Evolutionary conservation across 2,888 invertebrate species (phyloP), one percentile per base, ranked within the genome.

Genomic region (Sthenelais limicola): DNA sequence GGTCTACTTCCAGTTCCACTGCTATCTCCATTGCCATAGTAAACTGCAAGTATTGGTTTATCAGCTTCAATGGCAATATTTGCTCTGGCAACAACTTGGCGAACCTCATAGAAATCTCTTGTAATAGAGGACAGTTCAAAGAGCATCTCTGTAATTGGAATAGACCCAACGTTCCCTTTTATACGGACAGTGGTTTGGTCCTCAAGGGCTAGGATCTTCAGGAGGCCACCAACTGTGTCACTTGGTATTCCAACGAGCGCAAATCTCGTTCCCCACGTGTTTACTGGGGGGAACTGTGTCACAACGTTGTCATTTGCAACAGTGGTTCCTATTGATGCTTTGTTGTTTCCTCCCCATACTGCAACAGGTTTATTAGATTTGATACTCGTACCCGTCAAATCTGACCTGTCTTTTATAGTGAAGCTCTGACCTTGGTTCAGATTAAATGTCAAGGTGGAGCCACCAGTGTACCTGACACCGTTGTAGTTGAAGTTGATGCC

Each of bases 21-120:
- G 24, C 38, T 62, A 43, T 62, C 62, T 9, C 62, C 62, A 38
- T 62, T 62, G 7, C 38, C 35, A 28, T 62, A 62, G 62, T 62
- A 62, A 9, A 62, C 62, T 28, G 43, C 62, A 12, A 38, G 62
- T 21, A 62, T 62, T 21, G 62, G 62, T 21, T 62, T 62, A 21
- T 62, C 62, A 2, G 62, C 1, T 28, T 62, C 62, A 43, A 62
- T 62, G n/a, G 62, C 62, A 5, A 62, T 24, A 21, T 21, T 62
- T 12, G 62, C 62, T 9, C 62, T 43, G n/a, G 62, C 62, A 12
- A 62, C 62, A 1, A 24, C 62, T n/a, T 62, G 62, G 38, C 43
- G 43, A 18, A 21, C 18, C 38, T 38, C 35, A 5, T 38, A 24
- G 1, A 43, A 9, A 21, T 43, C 62, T 5, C 26, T 24, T 38